These are phyloP conservation scores for Nyctibius bracteatus DNA, from an alignment of 2,113 vertebrate species.

Conservation along the genomic window DNA sequence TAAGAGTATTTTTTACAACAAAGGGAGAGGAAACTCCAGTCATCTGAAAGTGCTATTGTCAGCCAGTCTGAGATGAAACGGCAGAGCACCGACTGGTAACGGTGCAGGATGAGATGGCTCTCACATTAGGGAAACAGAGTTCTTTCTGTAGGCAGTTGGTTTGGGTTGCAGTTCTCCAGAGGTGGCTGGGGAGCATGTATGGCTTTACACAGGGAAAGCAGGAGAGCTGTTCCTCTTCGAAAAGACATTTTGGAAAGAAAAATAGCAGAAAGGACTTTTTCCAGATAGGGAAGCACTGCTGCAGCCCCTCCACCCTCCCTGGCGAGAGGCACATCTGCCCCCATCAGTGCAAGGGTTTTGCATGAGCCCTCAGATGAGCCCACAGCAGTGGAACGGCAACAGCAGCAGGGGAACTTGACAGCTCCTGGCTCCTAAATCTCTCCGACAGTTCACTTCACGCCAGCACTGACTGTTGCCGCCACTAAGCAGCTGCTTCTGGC, in stretches of 20 bases:
- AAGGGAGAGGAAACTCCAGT: constrained; percentile 24
- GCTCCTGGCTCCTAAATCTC: neutral
- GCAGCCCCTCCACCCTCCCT: neutral
- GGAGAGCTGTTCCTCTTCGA: neutral
- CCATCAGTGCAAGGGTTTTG: neutral
- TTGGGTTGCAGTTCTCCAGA: neutral
- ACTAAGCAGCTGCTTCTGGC: neutral
- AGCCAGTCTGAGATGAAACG: neutral
- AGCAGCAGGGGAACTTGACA: neutral
- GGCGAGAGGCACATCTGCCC: neutral
- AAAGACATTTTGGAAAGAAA: neutral
- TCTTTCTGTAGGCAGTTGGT: neutral
- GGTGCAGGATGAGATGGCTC: neutral
- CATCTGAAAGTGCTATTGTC: neutral
- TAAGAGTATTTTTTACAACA: constrained; percentile 6
- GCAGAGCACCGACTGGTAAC: neutral
- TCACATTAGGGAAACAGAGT: neutral
- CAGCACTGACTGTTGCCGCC: neutral
- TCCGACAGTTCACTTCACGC: neutral
- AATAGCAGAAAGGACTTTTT: neutral
- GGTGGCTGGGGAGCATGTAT: neutral
- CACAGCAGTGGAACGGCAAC: fast-evolving
- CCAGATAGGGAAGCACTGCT: neutral
- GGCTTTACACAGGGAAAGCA: neutral
- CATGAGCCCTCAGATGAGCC: neutral